Percentiles rank a stretch among this genome's conserved stretches.
These are phyloP conservation scores for Aculops lycopersici DNA, from an alignment of 1,140 invertebrate genomes.

Conservation along the genomic window DNA sequence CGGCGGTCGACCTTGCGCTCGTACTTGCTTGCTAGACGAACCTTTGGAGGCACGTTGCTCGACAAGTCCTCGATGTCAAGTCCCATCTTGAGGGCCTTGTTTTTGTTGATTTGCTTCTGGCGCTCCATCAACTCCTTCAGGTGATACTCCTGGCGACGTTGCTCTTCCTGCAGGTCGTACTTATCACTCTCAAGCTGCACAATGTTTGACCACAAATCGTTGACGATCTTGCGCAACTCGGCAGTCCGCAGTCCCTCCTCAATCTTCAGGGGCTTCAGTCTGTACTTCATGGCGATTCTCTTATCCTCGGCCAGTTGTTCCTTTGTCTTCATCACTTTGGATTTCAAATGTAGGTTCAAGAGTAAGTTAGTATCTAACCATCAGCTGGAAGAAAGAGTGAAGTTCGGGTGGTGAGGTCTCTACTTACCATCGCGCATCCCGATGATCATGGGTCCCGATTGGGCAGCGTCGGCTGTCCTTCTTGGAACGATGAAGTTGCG, in stretches of 20 bases:
- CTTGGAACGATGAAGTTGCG: background rate
- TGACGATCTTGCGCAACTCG: constrained; percentile 52
- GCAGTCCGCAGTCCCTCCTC: constrained; percentile 29
- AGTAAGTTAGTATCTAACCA: background rate
- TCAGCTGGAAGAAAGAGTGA: too few relatives aligned
- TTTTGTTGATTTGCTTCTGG: constrained; percentile 53
- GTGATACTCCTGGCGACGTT: constrained; percentile 94
- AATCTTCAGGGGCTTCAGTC: constrained; percentile 60
- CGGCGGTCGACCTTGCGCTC: constrained; percentile 86
- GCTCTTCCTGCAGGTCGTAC: constrained; percentile 90
- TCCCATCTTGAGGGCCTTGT: constrained; percentile 78
- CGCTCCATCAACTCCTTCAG: constrained; percentile 27
- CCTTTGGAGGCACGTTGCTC: constrained; percentile 31
- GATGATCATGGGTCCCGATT: too few relatives aligned
- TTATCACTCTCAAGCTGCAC: constrained; percentile 87
- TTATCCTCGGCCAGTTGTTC: constrained; percentile 94
- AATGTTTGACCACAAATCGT: constrained; percentile 70
- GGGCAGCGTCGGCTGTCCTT: too few relatives aligned
- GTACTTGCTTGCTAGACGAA: constrained; percentile 91
- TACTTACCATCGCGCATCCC: constrained; percentile 44
- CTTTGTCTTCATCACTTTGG: constrained; percentile 75
- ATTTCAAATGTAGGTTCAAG: background rate
- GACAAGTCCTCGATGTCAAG: constrained; percentile 37
- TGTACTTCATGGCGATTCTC: constrained; percentile 73
- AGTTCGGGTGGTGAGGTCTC: too few relatives aligned